Evolutionary conservation across 1,140 invertebrate species (phyloP).

Genomic region (Pantala flavescens): DNA sequence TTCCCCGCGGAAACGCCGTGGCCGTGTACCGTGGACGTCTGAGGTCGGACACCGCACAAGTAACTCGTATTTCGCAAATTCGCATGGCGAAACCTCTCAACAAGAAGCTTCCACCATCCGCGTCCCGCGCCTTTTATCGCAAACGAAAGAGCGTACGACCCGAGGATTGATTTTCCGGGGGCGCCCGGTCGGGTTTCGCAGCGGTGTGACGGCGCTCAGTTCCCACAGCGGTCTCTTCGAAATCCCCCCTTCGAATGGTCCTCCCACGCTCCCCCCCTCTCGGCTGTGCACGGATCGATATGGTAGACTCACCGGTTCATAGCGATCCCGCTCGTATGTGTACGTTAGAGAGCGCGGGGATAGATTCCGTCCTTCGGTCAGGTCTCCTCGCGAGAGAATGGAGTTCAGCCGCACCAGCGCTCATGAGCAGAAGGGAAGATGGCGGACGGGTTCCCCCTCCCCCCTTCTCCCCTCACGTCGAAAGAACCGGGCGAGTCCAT

Average conservation of each 20-base stretch:
- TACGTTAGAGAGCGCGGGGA: not conserved
- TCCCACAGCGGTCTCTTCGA: not conserved
- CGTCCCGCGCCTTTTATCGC: not conserved
- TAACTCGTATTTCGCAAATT: too few relatives aligned
- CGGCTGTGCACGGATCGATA: not conserved
- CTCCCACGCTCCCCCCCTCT: not conserved
- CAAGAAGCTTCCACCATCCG: not conserved
- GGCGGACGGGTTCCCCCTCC: not conserved
- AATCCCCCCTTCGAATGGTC: not conserved
- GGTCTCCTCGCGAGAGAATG: too few relatives aligned
- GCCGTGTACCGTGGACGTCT: too few relatives aligned
- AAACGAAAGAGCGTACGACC: too few relatives aligned
- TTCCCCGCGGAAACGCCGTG: too few relatives aligned
- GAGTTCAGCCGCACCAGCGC: too few relatives aligned
- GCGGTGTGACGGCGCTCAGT: too few relatives aligned
- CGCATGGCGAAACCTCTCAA: constrained; percentile 11
- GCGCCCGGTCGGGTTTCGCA: too few relatives aligned
- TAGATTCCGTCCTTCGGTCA: too few relatives aligned
- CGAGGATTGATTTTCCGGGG: too few relatives aligned
- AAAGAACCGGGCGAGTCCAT: too few relatives aligned
- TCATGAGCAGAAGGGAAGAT: not conserved
- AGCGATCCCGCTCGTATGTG: not conserved
- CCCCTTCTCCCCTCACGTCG: not conserved
- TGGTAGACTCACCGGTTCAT: not conserved
- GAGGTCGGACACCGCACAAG: too few relatives aligned